These are phyloP conservation scores for Sebastes nivosus DNA, from an alignment of 2,797 vertebrate genomes.

Conservation along the genomic window DNA sequence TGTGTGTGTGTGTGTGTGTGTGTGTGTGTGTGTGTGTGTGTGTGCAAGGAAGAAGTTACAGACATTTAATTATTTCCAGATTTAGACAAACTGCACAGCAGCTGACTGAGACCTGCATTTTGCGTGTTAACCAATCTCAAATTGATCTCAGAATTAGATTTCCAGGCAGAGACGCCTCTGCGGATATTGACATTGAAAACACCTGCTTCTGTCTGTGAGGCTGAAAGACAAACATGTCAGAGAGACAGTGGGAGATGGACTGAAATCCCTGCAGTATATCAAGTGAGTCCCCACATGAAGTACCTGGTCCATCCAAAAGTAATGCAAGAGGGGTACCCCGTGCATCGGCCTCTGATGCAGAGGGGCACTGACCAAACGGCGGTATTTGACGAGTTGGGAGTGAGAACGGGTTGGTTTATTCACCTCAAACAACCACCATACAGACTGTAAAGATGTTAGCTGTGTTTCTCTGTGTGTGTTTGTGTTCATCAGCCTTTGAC, in stretches of 20 bases:
- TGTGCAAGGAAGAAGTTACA: constrained; percentile 11
- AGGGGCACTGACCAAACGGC: no score
- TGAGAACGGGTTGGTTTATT: no score
- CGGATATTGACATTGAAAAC: constrained; percentile 35
- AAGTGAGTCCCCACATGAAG: background rate
- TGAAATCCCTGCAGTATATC: background rate
- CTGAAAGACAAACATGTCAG: background rate
- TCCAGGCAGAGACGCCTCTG: background rate
- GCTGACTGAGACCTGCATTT: constrained; percentile 12
- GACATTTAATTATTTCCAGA: constrained; percentile 36
- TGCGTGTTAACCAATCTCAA: constrained; percentile 19
- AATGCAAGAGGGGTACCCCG: background rate
- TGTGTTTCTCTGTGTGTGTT: no score
- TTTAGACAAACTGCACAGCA: constrained; percentile 24
- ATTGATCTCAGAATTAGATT: constrained; percentile 42
- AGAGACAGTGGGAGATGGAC: background rate
- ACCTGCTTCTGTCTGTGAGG: background rate
- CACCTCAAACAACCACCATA: no score
- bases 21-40: background rate
- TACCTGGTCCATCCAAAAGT: no score
- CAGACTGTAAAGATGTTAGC: no score
- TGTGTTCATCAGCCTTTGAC: no score
- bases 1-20: no score
- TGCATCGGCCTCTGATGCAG: no score
- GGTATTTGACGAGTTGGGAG: no score